Percentiles rank a stretch among this genome's conserved stretches.
These are phyloP conservation scores for Lepilemur septentrionalis DNA, from an alignment of 2,797 vertebrate genomes.

Conservation along the genomic window DNA sequence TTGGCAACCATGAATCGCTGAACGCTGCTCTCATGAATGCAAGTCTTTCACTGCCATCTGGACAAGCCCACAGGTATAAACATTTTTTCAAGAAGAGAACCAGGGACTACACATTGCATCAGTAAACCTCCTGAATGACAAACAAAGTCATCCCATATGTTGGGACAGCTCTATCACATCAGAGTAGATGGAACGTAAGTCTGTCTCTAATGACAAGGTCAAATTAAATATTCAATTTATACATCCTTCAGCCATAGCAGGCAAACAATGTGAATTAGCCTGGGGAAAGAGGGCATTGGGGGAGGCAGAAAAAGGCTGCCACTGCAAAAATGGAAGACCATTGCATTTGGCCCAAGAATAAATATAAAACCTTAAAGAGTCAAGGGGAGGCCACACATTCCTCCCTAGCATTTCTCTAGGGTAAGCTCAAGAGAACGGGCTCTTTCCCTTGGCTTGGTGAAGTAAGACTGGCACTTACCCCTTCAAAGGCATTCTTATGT, in stretches of 20 bases:
- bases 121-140: conserved; percentile 84
- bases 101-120: conserved; percentile 81
- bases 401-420: conserved; percentile 36
- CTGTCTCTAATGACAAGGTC: conserved; percentile 80
- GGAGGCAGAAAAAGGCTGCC: not conserved
- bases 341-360: conserved; percentile 64
- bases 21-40: conserved; percentile 88
- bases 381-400: not conserved
- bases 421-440: conserved; percentile 54
- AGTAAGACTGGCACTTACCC: conserved; percentile 34
- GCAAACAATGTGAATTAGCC: not conserved
- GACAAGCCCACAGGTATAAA: conserved; percentile 87
- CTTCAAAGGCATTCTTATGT: conserved; percentile 81
- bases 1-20: conserved; percentile 85
- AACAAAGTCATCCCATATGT: conserved; percentile 85
- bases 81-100: conserved; percentile 83
- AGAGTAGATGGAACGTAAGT: conserved; percentile 75
- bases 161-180: conserved; percentile 80
- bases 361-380: conserved; percentile 57
- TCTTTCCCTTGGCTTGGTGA: conserved; percentile 45
- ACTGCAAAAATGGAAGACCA: conserved; percentile 68
- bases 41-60: conserved; percentile 87
- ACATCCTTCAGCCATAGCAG: conserved; percentile 64
- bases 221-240: conserved; percentile 78
- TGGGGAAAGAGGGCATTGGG: not conserved